A percentile compares a stretch with the other conserved stretches of the same genome.
Conservation (phyloP, 2,113 vertebrate genomes). For the Oenanthe melanoleuca region DNA sequence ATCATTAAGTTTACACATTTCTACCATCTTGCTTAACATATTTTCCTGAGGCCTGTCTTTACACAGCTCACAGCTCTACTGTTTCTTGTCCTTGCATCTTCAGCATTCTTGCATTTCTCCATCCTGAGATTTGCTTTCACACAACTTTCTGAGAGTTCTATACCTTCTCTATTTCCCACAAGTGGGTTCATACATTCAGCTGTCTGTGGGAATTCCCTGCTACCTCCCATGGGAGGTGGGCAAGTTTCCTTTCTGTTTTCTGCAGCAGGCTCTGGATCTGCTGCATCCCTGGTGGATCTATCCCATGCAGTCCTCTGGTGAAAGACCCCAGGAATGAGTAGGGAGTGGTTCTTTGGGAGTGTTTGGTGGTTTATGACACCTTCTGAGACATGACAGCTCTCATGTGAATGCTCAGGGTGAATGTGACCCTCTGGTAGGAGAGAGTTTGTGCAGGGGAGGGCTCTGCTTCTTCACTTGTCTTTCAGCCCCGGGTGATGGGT, state of each 20-base stretch:
- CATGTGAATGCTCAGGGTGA: accelerated
- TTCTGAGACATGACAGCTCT: not conserved
- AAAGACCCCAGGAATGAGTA: not conserved
- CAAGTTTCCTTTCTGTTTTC: not conserved
- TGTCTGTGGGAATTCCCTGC: not conserved
- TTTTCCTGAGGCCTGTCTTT: no score
- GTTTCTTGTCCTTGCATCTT: no score
- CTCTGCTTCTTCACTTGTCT: not conserved
- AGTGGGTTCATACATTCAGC: not conserved
- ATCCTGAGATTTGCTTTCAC: no score
- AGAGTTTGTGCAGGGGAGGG: not conserved
- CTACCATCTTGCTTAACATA: no score
- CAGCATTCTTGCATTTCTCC: no score
- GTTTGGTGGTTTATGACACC: not conserved
- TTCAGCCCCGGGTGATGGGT: not conserved
- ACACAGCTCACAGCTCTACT: no score
- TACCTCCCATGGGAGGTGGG: not conserved
- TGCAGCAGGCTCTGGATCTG: not conserved
- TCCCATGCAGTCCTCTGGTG: not conserved
- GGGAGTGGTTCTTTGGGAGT: accelerated
- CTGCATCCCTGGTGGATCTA: not conserved
- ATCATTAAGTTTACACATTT: no score
- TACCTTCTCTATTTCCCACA: no score
- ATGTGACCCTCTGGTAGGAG: not conserved
- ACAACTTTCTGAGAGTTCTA: no score